Percentiles rank a stretch among this genome's conserved stretches.
Evolutionary conservation across 2,888 invertebrate species (phyloP).

Genomic region (Pharmacophagus antenor): DNA sequence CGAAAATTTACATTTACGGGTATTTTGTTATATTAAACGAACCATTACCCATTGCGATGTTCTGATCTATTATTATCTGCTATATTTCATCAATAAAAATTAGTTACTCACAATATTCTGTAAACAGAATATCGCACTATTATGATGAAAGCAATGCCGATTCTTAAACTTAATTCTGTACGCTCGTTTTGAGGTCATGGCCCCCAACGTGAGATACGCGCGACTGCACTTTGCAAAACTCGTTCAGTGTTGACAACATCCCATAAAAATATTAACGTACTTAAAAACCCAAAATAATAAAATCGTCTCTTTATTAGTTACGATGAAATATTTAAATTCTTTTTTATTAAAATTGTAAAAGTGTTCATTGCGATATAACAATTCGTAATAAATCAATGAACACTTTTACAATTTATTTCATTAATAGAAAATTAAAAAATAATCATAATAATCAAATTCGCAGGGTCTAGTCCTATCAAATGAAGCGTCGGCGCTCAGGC

Average conservation of each 20-base stretch:
- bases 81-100: too few species aligned
- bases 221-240: conserved; percentile 9
- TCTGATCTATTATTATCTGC: too few species aligned
- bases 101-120: too few species aligned
- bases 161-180: background rate
- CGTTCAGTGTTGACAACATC: background rate
- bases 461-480: conserved; percentile 84
- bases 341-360: too few species aligned
- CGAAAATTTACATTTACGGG: too few species aligned
- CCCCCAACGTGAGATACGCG: conserved; percentile 1
- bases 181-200: conserved; percentile 2
- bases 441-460: background rate
- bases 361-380: too few species aligned
- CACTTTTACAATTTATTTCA: too few species aligned
- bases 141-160: background rate
- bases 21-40: too few species aligned
- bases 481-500: conserved; percentile 80
- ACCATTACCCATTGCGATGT: too few species aligned
- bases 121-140: background rate
- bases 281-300: background rate
- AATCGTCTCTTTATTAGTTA: background rate
- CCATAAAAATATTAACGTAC: background rate
- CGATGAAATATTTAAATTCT: too few species aligned
- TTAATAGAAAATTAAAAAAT: background rate
- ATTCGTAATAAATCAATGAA: too few species aligned